Evolutionary conservation across 2,797 vertebrate genomes (phyloP), one percentile per base, ranked within the genome.

Genomic region (Basileuterus tristriatus): DNA sequence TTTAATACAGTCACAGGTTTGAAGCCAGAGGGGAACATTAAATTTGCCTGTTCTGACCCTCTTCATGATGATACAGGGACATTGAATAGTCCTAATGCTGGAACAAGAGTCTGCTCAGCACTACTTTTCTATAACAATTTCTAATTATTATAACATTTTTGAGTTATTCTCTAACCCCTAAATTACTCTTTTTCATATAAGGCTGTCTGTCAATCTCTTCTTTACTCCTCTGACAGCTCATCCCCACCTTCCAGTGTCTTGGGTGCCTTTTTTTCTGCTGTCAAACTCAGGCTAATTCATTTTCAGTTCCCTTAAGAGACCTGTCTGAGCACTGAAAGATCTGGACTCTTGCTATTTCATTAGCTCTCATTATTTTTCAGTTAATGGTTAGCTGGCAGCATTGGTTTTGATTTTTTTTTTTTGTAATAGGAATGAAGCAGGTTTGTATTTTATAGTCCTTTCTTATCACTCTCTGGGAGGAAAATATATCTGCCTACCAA

Each of bases 241-340:
- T 95, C 93, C 74, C 96, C 94, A 94, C 96, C 96, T 95, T 97
- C 94, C 83, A 82, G 65, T 96, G 83, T 95, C 93, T 97, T 92
- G 76, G 87, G 79, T 95, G 95, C 91, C 88, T 97, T 97, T 96
- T 96, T 83, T 84, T 64, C 83, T 87, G 83, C 97, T 97, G 96
- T 97, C 97, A 98, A 97, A 96, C 82, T 90, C 90, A 62, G 89
- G 84, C 95, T 97, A 97, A 97, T 96, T 97, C 93, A 90, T 97
- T 98, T 97, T 94, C 95, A 94, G 89, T 96, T 97, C 97, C 97
- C 96, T 95, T 94, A 95, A 97, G 96, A 97, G 93, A 91, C 88
- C 89, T 97, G 90, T 97, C 96, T 97, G 92, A 97, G 81, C 90
- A 93, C 67, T 95, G 93, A 97, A 97, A 92, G 96, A 96, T 96